Base-by-base conservation (phyloP, 1,140 invertebrate species). In the Aphelinus certus region DNA sequence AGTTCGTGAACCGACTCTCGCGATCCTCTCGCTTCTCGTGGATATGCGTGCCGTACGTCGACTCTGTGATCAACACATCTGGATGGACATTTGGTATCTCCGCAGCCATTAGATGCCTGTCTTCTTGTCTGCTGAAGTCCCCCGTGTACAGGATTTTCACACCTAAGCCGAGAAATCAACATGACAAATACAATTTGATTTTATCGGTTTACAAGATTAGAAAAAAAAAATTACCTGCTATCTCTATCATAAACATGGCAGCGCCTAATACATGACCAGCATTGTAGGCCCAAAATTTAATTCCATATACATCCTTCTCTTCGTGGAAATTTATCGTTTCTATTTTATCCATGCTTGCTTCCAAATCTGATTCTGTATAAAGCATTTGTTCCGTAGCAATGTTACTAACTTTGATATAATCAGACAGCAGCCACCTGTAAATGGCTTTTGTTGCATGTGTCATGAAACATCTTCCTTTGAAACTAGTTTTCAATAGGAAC, bases 231-330 rank as follows among this genome's bases (percentile, higher is more conserved):
- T 47, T 97, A 76, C 75, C 98, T 67, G 98, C 98, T 77, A 99
- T 99, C 91, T 99, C 98, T 72, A 99, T 97, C 97, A 99, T 99
- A 84, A 99, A 99, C 98, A 99, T 99, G 47, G 98, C 98, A 5
- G 98, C 98, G 0, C 98, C 98, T 0, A 99, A 88, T 0, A 99
- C 98, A 88, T 99, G 98, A 0, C 98, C 98, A 1, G 97, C 98
- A 87, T 98, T 98, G 86, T 99, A 99, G 1, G 97, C 97, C 95
- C 98, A 99, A 87, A 99, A 98, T 81, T 96, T 94, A 0, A 99
- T 94, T 3, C 98, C 98, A 81, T 96, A 94, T 0, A 99, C 94
- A 83, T 99, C 98, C 81, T 97, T 98, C 87, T 99, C 96, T 89
- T 99, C 97, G 80, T 99, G 98, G 83, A 99, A 99, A 88, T 99